Conservation (phyloP, 1,140 invertebrate genomes). For the Lordiphosa clarofinis region DNA sequence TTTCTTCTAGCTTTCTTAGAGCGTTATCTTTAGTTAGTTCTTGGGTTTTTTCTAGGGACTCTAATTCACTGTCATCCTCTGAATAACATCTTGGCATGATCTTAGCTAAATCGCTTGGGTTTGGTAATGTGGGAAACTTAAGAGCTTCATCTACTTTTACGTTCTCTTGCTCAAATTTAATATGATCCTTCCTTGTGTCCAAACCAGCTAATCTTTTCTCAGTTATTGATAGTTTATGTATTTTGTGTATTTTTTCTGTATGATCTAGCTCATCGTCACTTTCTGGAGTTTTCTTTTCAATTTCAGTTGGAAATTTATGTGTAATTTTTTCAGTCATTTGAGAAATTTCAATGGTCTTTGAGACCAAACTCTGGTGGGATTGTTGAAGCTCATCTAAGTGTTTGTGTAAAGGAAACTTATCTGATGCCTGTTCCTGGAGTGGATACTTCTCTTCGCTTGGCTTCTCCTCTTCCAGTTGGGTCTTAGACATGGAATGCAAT, state of each 20-base stretch:
- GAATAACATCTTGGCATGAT: slow-evolving; percentile 4
- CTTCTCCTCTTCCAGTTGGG: slow-evolving; percentile 35
- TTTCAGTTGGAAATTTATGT: slow-evolving; percentile 39
- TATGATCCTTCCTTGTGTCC: no score
- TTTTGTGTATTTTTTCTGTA: slow-evolving; percentile 9
- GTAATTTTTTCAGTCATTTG: not conserved
- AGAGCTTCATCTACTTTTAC: slow-evolving; percentile 8
- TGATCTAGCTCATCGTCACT: slow-evolving; percentile 56
- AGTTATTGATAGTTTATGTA: slow-evolving; percentile 17
- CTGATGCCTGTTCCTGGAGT: not conserved
- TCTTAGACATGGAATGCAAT: slow-evolving; percentile 62
- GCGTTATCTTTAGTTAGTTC: no score
- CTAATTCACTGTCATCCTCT: slow-evolving; percentile 21
- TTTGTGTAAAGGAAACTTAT: slow-evolving; percentile 44
- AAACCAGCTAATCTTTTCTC: not conserved
- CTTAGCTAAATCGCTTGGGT: not conserved
- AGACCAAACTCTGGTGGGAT: slow-evolving; percentile 4
- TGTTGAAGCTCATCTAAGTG: slow-evolving; percentile 6
- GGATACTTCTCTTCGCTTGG: no score
- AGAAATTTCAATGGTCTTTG: slow-evolving; percentile 2
- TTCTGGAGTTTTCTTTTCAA: slow-evolving; percentile 9
- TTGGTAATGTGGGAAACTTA: slow-evolving; percentile 3
- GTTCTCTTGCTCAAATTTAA: not conserved
- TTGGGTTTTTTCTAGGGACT: not conserved
- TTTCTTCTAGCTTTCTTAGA: no score